Percentiles rank a stretch among this genome's conserved stretches.
Evolutionary conservation across 2,888 invertebrate species (phyloP).

Genomic region (Ischnus inquisitorius): DNA sequence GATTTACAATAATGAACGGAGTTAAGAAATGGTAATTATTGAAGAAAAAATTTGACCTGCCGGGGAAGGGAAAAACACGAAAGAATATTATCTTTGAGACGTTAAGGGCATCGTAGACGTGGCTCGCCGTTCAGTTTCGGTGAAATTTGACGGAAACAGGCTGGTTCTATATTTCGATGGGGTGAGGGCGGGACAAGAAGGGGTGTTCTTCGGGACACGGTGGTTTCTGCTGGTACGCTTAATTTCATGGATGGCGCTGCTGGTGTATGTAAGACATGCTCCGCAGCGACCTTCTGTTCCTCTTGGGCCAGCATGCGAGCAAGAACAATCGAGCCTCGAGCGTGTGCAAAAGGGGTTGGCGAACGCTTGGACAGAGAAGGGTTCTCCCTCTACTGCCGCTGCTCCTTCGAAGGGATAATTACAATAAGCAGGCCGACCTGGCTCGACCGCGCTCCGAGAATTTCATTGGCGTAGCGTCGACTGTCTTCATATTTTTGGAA

Average conservation of each 20-base stretch:
- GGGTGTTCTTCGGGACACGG: conserved; percentile 51
- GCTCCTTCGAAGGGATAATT: conserved; percentile 80
- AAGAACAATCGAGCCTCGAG: conserved; percentile 81
- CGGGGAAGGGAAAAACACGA: conserved; percentile 43
- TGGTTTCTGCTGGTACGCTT: conserved; percentile 76
- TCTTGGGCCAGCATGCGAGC: conserved; percentile 75
- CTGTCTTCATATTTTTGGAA: conserved; percentile 20
- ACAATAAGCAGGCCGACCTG: conserved; percentile 80
- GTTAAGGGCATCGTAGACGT: conserved; percentile 75
- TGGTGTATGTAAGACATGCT: conserved; percentile 68
- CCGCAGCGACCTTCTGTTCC: conserved; percentile 62
- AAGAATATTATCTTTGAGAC: conserved; percentile 76
- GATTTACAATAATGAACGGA: neutral
- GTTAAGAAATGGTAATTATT: conserved; percentile 67
- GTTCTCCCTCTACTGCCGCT: conserved; percentile 55
- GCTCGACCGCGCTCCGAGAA: conserved; percentile 76
- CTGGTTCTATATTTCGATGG: conserved; percentile 9
- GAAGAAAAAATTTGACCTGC: conserved; percentile 65
- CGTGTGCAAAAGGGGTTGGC: conserved; percentile 76
- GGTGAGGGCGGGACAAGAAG: conserved; percentile 39
- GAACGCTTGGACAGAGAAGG: conserved; percentile 69
- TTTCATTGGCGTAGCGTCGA: conserved; percentile 75
- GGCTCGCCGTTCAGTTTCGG: conserved; percentile 48
- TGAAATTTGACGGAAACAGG: conserved; percentile 68
- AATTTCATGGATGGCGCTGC: conserved; percentile 80